Conservation (phyloP, 1,140 invertebrate genomes). For the Nylanderia fulva region DNA sequence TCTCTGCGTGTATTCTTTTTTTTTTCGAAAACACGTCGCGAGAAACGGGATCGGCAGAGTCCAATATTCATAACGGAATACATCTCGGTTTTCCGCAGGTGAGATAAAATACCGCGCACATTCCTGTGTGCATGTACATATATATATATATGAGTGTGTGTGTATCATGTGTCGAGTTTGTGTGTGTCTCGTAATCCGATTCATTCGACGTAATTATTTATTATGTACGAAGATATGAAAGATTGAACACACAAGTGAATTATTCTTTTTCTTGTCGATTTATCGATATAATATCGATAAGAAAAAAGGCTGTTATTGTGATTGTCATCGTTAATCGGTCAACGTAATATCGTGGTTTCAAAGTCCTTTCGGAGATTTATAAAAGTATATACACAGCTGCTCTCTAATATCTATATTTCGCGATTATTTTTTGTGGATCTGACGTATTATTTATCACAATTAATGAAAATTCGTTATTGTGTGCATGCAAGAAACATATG, state of each 20-base stretch:
- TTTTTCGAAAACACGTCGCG: constrained; percentile 17
- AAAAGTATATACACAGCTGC: background rate
- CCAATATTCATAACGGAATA: background rate
- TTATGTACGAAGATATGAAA: no score
- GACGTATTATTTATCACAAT: background rate
- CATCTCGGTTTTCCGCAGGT: constrained; percentile 22
- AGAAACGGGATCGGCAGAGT: background rate
- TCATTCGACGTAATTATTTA: no score
- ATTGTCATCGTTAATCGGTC: background rate
- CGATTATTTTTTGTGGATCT: background rate
- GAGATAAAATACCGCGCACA: background rate
- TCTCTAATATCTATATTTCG: background rate
- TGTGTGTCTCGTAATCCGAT: background rate
- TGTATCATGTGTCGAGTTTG: background rate
- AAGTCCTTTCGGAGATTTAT: background rate
- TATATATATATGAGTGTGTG: no score
- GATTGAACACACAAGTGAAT: no score
- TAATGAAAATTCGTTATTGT: background rate
- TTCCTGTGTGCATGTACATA: background rate
- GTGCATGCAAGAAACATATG: background rate
- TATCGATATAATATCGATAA: no score
- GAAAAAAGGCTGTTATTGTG: no score
- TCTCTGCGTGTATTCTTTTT: constrained; percentile 32
- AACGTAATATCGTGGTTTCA: background rate
- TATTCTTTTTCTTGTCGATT: no score